These are phyloP conservation scores for Panthera leo DNA, from an alignment of 2,113 vertebrate species.

Conservation along the genomic window DNA sequence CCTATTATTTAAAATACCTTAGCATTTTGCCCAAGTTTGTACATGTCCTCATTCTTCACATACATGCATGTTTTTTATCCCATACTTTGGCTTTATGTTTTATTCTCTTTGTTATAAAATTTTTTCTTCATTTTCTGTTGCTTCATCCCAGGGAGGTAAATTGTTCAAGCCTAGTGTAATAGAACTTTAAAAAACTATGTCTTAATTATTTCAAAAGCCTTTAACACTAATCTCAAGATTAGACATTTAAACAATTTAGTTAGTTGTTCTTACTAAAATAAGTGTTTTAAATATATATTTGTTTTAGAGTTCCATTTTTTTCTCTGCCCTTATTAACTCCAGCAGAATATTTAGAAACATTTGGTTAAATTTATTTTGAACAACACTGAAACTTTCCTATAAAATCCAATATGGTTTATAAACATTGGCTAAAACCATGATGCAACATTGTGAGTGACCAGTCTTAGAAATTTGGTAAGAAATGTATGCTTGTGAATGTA, in stretches of 20 bases:
- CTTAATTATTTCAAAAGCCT: constrained; percentile 30
- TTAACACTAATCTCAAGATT: constrained; percentile 56
- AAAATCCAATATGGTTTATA: constrained; percentile 44
- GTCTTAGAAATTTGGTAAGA: constrained; percentile 15
- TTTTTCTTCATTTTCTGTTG: constrained; percentile 16
- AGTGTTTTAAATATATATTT: constrained; percentile 32
- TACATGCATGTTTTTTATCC: constrained; percentile 8
- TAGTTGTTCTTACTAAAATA: constrained; percentile 37
- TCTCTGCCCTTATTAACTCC: background rate
- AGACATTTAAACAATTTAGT: background rate
- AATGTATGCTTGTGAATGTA: background rate
- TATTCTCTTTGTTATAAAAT: constrained; percentile 25
- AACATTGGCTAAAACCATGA: constrained; percentile 29
- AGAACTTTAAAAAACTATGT: background rate
- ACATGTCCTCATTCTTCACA: background rate
- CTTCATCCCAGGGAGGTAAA: constrained; percentile 5
- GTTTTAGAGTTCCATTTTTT: constrained; percentile 49
- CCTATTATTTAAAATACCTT: background rate
- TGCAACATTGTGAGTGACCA: background rate
- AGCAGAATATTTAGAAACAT: constrained; percentile 21
- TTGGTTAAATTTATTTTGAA: constrained; percentile 53
- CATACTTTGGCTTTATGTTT: constrained; percentile 3
- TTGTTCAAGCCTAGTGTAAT: constrained; percentile 13
- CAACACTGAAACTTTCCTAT: background rate
- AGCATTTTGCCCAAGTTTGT: background rate